phyloP scores from a whole-genome alignment of 2,113 vertebrate species.

The Morphnarchus princeps region DNA sequence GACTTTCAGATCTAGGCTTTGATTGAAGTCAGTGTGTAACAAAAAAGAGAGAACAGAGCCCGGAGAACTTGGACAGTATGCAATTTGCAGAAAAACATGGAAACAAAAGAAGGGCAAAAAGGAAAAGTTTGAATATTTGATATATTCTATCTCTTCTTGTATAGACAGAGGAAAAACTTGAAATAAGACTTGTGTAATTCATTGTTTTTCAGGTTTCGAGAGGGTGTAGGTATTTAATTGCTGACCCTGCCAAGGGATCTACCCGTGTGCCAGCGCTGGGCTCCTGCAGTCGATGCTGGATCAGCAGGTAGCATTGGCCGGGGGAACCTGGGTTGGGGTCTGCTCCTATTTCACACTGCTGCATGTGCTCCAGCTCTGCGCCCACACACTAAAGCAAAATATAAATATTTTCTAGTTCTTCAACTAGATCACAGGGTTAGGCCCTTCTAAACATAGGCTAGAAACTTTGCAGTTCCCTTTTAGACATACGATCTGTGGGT shows the following conservation, averaged over 20 bases:
- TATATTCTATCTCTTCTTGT: not conserved
- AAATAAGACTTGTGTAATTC: not conserved
- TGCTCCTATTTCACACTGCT: not conserved
- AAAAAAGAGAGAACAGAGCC: not conserved
- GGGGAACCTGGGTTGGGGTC: not conserved
- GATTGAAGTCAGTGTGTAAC: not conserved
- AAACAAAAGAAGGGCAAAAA: not conserved
- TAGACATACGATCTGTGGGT: not conserved
- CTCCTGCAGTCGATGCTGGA: not conserved
- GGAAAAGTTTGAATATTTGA: not conserved
- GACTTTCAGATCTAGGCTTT: not conserved
- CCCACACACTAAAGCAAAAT: not conserved
- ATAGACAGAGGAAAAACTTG: not conserved
- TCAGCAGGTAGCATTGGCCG: not conserved
- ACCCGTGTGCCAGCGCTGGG: accelerated
- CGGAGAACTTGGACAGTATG: not conserved
- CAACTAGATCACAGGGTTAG: not conserved
- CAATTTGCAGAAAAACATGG: not conserved
- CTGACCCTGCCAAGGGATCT: not conserved
- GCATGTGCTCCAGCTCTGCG: not conserved
- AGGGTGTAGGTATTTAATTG: not conserved
- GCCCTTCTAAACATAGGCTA: not conserved
- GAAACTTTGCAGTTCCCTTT: not conserved
- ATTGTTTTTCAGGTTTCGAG: not conserved
- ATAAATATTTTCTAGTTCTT: not conserved